Percentiles rank a stretch among this genome's conserved stretches.
Evolutionary conservation across 2,797 vertebrate species (phyloP).

Genomic region (Neomorphus geoffroyi): DNA sequence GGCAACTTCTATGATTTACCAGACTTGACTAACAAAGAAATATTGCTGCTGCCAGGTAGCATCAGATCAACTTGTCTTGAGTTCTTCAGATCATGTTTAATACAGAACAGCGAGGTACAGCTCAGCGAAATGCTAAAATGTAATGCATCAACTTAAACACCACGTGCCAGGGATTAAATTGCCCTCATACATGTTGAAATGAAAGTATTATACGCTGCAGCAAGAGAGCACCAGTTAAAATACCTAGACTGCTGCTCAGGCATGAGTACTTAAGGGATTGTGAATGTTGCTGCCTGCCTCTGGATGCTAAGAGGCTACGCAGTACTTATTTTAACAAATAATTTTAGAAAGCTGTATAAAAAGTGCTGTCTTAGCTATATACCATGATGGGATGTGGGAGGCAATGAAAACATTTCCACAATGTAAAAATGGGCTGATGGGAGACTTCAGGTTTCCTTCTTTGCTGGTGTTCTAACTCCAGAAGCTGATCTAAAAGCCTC

Average conservation of each 20-base stretch:
- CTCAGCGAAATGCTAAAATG: not conserved
- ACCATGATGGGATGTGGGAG: conserved; percentile 1
- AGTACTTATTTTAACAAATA: not conserved
- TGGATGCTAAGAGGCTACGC: not conserved
- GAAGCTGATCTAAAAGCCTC: conserved; percentile 4
- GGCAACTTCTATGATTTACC: not conserved
- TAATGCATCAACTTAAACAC: not conserved
- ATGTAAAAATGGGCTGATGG: not conserved
- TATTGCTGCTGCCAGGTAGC: not conserved
- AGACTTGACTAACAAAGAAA: not conserved
- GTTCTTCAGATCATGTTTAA: not conserved
- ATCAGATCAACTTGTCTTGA: not conserved
- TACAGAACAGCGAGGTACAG: not conserved
- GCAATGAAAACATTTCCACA: not conserved
- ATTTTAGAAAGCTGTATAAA: conserved; percentile 25
- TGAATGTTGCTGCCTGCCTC: not conserved
- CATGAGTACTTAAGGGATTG: not conserved
- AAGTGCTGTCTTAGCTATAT: not conserved
- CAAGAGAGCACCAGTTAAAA: not conserved
- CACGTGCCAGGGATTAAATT: not conserved
- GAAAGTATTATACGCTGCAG: not conserved
- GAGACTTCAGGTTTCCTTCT: conserved; percentile 20
- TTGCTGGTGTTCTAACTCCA: not conserved
- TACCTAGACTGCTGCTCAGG: not conserved
- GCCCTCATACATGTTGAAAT: not conserved